Evolutionary conservation across 2,797 vertebrate genomes (phyloP), one percentile per base, ranked within the genome.

Genomic region (Pitangus sulphuratus): DNA sequence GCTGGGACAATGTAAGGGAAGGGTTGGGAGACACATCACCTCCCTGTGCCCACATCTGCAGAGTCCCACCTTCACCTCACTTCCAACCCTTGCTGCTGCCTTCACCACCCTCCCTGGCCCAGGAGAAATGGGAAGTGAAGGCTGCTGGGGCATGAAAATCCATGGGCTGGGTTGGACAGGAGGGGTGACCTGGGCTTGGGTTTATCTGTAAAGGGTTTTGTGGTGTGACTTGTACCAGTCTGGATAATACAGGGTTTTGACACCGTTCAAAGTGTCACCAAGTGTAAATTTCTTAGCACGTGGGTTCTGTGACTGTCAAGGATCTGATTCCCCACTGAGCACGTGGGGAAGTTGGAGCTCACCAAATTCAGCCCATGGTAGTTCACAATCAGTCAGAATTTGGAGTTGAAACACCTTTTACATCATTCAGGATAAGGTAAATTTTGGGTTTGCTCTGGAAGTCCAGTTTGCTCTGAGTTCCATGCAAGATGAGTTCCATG

Each of bases 11-110:
- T 48, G 39, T 7, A 18, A 22, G 53, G 58, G 40, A 44, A 15
- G 56, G 64, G 35, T 8, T 84, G 71, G 48, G 50, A 44, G 1
- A 1, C 28, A 1, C 2, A 0, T n/a, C 66, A 21, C 35, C 8
- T 75, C 72, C 37, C 57, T 39, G 12, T 48, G 60, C 64, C 65
- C 51, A 2, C 71, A 24, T 79, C 57, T 3, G 1, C 28, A 31
- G 77, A 83, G 62, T 30, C 44, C 18, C 31, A 53, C n/a, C 66
- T 45, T 50, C 65, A 15, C 50, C 45, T 53, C 26, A 0, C 3
- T 17, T 15, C 57, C 66, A 28, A 7, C 16, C 28, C 61, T 39
- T 51, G 33, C 26, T 65, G 33, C 66, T 74, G n/a, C 33, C 45
- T 24, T 20, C 28, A 5, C 37, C 35, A 20, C 42, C 26, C 20